Percentiles rank a stretch among this genome's conserved stretches.
Conservation (phyloP, 1,140 invertebrate genomes). For the Acromyrmex charruanus region DNA sequence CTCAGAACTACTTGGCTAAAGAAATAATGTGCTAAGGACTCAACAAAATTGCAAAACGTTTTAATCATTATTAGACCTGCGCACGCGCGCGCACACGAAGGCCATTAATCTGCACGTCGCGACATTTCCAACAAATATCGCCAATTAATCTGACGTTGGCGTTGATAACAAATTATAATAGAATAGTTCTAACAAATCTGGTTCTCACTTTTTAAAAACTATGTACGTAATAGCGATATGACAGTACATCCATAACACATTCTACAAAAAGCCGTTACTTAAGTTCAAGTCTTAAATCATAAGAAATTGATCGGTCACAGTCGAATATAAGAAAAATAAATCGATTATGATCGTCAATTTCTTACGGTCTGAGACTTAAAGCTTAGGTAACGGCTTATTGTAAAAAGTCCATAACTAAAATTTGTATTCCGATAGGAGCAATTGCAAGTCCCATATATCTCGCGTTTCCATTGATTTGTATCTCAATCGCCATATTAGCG, state of each 20-base stretch:
- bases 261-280: no score
- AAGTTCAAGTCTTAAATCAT: no score
- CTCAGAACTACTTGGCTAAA: neutral
- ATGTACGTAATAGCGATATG: neutral
- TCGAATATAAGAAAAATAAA: no score
- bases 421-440: neutral
- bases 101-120: slow-evolving; percentile 26
- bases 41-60: slow-evolving; percentile 11
- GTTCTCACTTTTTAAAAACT: neutral
- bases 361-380: no score
- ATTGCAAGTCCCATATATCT: neutral
- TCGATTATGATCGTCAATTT: no score
- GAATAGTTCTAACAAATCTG: neutral
- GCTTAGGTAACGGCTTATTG: no score
- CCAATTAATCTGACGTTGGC: slow-evolving; percentile 42
- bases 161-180: slow-evolving; percentile 22
- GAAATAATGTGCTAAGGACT: neutral
- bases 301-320: no score
- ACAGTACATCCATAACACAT: neutral
- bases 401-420: neutral
- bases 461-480: neutral
- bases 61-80: slow-evolving; percentile 36
- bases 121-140: slow-evolving; percentile 37
- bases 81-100: neutral
- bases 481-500: neutral